Percentiles rank a stretch among this genome's conserved stretches.
These are phyloP conservation scores for Rhincodon typus DNA, from an alignment of 2,797 vertebrate genomes.

Conservation along the genomic window DNA sequence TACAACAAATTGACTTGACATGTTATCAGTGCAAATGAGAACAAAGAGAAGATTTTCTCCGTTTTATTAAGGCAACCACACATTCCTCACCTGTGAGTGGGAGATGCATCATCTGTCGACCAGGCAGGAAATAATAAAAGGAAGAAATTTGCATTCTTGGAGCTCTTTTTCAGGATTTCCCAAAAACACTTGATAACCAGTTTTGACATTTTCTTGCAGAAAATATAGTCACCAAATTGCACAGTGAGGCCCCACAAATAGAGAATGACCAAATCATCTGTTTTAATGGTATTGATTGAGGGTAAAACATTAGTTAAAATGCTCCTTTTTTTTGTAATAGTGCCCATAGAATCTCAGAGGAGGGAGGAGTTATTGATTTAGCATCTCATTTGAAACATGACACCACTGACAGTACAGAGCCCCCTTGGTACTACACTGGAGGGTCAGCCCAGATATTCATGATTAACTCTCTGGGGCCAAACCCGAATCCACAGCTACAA, in stretches of 20 bases:
- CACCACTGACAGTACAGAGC: not conserved
- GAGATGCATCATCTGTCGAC: not conserved
- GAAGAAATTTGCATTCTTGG: not conserved
- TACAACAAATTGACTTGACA: slow-evolving; percentile 29
- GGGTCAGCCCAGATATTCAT: not conserved
- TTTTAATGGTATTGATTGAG: not conserved
- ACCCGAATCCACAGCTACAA: not conserved
- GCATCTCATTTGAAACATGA: not conserved
- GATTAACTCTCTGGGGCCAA: not conserved
- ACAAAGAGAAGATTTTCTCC: not conserved
- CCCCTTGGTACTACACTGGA: not conserved
- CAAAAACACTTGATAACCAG: not conserved
- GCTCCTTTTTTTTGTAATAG: not conserved
- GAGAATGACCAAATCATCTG: not conserved
- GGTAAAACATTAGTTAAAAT: not conserved
- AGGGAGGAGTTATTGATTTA: not conserved
- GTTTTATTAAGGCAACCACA: not conserved
- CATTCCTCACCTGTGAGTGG: not conserved
- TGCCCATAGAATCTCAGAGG: not conserved
- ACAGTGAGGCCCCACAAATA: not conserved
- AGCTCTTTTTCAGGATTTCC: not conserved
- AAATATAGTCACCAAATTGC: not conserved
- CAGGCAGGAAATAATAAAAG: not conserved
- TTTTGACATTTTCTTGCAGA: not conserved
- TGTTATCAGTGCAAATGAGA: not conserved